These are phyloP conservation scores for Charaxes varanes DNA, from an alignment of 1,140 invertebrate species.

Conservation along the genomic window DNA sequence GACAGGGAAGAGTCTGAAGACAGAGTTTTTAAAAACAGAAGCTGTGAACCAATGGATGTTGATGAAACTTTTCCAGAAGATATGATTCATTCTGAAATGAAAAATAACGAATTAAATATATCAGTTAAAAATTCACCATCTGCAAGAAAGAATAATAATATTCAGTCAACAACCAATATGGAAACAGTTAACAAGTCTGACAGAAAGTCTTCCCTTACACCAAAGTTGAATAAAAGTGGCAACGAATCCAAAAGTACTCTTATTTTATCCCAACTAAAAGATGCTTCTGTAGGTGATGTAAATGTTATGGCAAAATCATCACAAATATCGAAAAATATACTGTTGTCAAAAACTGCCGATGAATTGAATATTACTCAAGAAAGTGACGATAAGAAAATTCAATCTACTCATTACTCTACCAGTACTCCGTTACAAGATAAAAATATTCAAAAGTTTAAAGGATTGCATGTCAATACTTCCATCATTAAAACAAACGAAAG, in stretches of 20 bases:
- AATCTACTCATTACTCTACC: slow-evolving; percentile 44
- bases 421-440: slow-evolving; percentile 59
- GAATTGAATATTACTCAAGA: slow-evolving; percentile 32
- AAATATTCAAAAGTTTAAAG: slow-evolving; percentile 28
- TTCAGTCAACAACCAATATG: slow-evolving; percentile 3
- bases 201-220: slow-evolving; percentile 26
- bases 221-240: slow-evolving; percentile 30
- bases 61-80: slow-evolving; percentile 53
- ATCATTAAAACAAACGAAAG: slow-evolving; percentile 34
- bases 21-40: slow-evolving; percentile 16
- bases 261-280: slow-evolving; percentile 51
- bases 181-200: slow-evolving; percentile 19
- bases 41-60: slow-evolving; percentile 59
- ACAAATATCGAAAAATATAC: slow-evolving; percentile 22
- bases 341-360: slow-evolving; percentile 30
- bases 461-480: slow-evolving; percentile 40
- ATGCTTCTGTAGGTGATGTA: slow-evolving; percentile 29
- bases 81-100: slow-evolving; percentile 15
- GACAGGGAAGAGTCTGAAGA: too few species aligned
- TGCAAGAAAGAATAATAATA: too few species aligned
- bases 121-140: slow-evolving; percentile 8
- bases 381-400: slow-evolving; percentile 35
- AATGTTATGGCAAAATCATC: slow-evolving; percentile 32
- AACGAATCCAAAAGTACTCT: slow-evolving; percentile 53
- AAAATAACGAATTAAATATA: slow-evolving; percentile 8